Conservation (phyloP, 2,113 vertebrate species). For the Meles meles region DNA sequence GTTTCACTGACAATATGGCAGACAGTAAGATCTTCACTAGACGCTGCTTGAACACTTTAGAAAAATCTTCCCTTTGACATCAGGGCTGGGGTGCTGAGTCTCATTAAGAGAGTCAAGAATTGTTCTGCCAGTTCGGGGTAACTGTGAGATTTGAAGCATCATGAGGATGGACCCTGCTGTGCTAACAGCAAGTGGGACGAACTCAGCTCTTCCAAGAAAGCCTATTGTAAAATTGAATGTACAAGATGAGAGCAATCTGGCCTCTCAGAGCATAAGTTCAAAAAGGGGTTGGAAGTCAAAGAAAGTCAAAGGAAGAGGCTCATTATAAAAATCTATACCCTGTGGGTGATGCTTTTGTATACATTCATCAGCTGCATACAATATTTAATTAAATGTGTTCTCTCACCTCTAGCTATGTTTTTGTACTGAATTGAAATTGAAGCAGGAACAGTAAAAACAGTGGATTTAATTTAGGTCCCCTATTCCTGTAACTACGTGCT, state of each 20-base stretch:
- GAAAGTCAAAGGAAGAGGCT: constrained; percentile 43
- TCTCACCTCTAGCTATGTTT: constrained; percentile 48
- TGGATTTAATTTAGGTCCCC: neutral
- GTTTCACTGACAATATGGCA: constrained; percentile 40
- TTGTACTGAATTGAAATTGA: constrained; percentile 34
- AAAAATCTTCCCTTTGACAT: constrained; percentile 66
- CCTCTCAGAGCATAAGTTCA: constrained; percentile 29
- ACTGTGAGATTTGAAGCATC: neutral
- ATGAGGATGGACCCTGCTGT: constrained; percentile 1
- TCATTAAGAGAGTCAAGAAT: constrained; percentile 64
- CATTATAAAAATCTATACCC: constrained; percentile 65
- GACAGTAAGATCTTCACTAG: constrained; percentile 21
- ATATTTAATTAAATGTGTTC: constrained; percentile 63
- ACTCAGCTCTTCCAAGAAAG: constrained; percentile 8
- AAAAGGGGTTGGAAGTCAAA: constrained; percentile 39
- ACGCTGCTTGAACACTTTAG: constrained; percentile 34
- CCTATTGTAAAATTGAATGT: neutral
- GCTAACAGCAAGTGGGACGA: neutral
- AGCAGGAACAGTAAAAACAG: neutral
- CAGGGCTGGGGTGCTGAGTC: constrained; percentile 44
- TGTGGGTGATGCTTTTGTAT: constrained; percentile 31
- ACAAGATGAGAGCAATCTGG: constrained; percentile 3
- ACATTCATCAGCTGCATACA: constrained; percentile 11
- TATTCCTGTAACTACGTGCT: neutral
- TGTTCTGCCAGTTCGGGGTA: constrained; percentile 41